Evolutionary conservation across 2,888 invertebrate genomes (phyloP), one percentile per base, ranked within the genome.

Genomic region (Drosophila eohydei): DNA sequence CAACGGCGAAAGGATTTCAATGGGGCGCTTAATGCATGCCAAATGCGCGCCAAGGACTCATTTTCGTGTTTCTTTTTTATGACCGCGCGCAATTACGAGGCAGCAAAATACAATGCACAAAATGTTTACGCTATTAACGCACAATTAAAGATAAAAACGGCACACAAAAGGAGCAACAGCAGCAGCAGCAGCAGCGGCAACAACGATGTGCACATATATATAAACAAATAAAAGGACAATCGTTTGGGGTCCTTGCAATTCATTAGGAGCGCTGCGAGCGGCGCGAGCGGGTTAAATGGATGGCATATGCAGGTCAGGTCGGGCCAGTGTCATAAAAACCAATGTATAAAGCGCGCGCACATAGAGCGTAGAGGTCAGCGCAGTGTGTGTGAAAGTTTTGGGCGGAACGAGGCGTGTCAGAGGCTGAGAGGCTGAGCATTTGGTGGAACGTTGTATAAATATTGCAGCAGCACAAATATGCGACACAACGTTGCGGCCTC

Each of bases 71-170:
- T 4, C 14, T 6, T 50, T 83, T 79, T 84, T 71, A 75, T 71
- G 75, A 44, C 70, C 62, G 46, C 38, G 41, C 60, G 43, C 77
- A 74, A 78, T 78, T 74, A 70, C 74, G 66, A 48, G 59, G 21
- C 51, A 51, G 43, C 44, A 38, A 66, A 79, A 71, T 72, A 74
- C 78, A 74, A 74, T 74, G 66, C 62, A 60, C 57, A 73, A 80
- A 87, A 87, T 84, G 83, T 87, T 84, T 84, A 82, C 85, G 84
- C 88, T 87, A 85, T 85, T 85, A 85, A 87, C 88, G 84, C 85
- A 84, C 84, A 85, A 85, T 87, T 85, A 87, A 87, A 85, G 84
- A 85, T 87, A 87, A 87, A 87, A 82, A 72, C 72, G 68, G 69
- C 50, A 21, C 11, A 48, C 43, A 36, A 44, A 57, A 26, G 38